Conservation (phyloP, 2,888 invertebrate genomes). For the Hetaerina titia region DNA sequence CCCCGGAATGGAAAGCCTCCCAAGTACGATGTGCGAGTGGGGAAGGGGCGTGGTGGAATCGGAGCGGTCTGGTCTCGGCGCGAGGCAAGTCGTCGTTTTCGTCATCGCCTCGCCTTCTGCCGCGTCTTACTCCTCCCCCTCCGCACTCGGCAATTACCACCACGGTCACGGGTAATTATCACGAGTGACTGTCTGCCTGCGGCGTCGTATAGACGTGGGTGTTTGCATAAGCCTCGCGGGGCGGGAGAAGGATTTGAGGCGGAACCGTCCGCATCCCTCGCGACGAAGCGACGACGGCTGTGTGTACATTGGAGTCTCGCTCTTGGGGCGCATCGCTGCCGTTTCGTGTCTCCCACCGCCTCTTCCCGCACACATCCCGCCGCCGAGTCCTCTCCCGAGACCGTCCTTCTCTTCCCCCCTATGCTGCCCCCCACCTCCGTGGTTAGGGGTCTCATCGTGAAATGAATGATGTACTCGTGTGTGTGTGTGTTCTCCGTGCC, state of each 20-base stretch:
- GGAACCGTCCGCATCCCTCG: background rate
- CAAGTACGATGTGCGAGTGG: background rate
- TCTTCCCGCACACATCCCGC: background rate
- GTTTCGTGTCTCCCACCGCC: background rate
- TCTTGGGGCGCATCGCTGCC: background rate
- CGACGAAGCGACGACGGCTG: background rate
- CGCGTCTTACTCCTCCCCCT: background rate
- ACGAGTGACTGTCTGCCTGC: conserved; percentile 54
- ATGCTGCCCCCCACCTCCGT: background rate
- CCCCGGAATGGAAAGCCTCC: too few species aligned
- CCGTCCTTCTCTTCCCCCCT: background rate
- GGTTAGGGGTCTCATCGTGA: background rate
- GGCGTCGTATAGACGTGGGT: background rate
- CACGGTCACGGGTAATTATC: conserved; percentile 56
- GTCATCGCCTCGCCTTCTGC: background rate
- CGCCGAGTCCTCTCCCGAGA: background rate
- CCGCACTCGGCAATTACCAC: background rate
- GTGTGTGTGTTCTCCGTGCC: background rate
- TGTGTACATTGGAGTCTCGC: background rate
- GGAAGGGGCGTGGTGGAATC: background rate
- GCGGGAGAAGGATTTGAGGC: background rate
- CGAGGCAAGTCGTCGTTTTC: background rate
- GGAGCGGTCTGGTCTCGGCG: background rate
- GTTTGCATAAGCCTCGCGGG: background rate
- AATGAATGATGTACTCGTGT: background rate